Evolutionary conservation across 2,888 invertebrate genomes (phyloP), one percentile per base, ranked within the genome.

Genomic region (Xiphydria camelus): DNA sequence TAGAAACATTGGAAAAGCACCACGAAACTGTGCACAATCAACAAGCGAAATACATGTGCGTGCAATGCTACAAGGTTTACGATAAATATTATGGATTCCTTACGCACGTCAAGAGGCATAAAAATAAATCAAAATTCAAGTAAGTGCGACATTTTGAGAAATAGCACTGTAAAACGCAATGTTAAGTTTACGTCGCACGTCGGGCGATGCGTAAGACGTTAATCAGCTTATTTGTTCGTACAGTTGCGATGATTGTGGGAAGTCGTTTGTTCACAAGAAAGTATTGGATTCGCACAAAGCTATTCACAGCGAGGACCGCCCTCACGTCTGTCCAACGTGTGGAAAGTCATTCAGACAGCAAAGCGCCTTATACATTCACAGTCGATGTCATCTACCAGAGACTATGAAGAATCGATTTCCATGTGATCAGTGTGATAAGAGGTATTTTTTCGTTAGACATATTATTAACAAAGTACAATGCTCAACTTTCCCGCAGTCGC

Each of bases 21-120:
- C 81, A 82, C 34, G 79, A 81, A 50, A 74, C 78, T 4, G 80
- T 82, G 1, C 87, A 87, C 57, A 82, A 82, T 32, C 83, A 84
- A 57, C 80, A 82, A 49, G 78, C 82, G 1, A 82, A 83, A 4
- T 87, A 84, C 59, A 79, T 81, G 61, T 88, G 87, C 64, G 80
- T 83, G 14, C 84, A 86, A 59, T 87, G 87, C 64, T 82, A 83
- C 32, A 82, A 82, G 56, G 79, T 83, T 9, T 81, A 80, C 53
- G 80, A 81, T 31, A 82, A 83, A 60, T 86, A 85, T 68, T 77
- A 78, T 47, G 79, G 80, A 3, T 87, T 87, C 64, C 66, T 87
- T 4, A 80, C 81, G 41, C 87, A 87, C 70, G 82, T 85, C 0
- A 76, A 80, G 50, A 78, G 81, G 34, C 87, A 87, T 66, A 79